phyloP scores from a whole-genome alignment of 2,888 invertebrate genomes.

The Cacoxenus indagator region DNA sequence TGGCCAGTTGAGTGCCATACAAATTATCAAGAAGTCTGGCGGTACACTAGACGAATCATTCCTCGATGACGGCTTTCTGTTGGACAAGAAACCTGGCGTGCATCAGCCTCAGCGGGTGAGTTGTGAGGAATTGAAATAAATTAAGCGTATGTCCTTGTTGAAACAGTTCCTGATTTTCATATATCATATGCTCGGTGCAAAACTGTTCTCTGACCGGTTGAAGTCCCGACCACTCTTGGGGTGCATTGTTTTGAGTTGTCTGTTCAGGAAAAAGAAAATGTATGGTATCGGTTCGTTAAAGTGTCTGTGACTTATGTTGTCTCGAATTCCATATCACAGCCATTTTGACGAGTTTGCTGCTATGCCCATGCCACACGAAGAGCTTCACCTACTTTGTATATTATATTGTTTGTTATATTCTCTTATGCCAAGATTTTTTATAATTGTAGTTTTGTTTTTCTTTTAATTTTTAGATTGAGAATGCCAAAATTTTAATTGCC shows the following conservation, averaged over 20 bases:
- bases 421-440: neutral
- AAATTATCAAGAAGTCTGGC: conserved; percentile 97
- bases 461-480: conserved; percentile 85
- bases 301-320: conserved; percentile 72
- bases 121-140: too few species aligned
- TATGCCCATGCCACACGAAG: conserved; percentile 33
- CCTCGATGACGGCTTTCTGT: conserved; percentile 92
- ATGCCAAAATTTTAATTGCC: conserved; percentile 96
- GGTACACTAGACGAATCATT: conserved; percentile 95
- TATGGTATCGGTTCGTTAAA: too few species aligned
- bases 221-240: too few species aligned
- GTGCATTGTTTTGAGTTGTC: too few species aligned
- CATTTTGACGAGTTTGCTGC: conserved; percentile 70
- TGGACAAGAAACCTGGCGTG: conserved; percentile 97
- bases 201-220: conserved; percentile 35
- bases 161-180: neutral
- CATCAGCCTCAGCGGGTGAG: conserved; percentile 88
- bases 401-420: neutral
- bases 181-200: neutral
- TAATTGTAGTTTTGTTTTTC: neutral
- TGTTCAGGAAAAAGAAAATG: too few species aligned
- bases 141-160: too few species aligned
- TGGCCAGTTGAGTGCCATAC: conserved; percentile 95
- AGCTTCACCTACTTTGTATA: neutral
- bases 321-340: conserved; percentile 67